Conservation (phyloP, 2,888 invertebrate genomes). For the Pharmacophagus antenor region DNA sequence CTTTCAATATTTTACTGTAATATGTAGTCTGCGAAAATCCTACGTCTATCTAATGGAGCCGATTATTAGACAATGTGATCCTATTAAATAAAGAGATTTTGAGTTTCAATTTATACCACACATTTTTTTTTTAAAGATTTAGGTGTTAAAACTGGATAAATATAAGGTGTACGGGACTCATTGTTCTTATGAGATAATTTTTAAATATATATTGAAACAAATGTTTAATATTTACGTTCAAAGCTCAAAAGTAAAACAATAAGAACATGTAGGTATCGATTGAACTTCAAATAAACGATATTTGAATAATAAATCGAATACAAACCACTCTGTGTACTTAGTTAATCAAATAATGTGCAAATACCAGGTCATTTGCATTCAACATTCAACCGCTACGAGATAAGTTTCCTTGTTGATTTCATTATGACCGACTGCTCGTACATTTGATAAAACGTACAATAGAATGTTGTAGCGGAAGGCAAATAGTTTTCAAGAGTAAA, state of each 20-base stretch:
- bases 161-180: too few relatives aligned
- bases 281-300: not conserved
- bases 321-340: not conserved
- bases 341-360: not conserved
- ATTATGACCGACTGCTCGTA: too few relatives aligned
- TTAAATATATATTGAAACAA: too few relatives aligned
- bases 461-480: not conserved
- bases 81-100: too few relatives aligned
- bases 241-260: not conserved
- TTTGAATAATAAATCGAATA: not conserved
- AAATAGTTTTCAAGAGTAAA: not conserved
- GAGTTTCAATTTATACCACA: too few relatives aligned
- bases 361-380: not conserved
- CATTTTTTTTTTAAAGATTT: too few relatives aligned
- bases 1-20: not conserved
- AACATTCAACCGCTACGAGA: not conserved
- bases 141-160: too few relatives aligned
- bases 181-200: too few relatives aligned
- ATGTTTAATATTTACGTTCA: too few relatives aligned
- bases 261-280: not conserved
- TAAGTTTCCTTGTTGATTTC: not conserved
- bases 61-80: too few relatives aligned
- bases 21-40: not conserved
- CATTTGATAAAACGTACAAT: not conserved
- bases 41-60: too few relatives aligned